Conservation (phyloP, 2,797 vertebrate species). For the Chaunax sp. region DNA sequence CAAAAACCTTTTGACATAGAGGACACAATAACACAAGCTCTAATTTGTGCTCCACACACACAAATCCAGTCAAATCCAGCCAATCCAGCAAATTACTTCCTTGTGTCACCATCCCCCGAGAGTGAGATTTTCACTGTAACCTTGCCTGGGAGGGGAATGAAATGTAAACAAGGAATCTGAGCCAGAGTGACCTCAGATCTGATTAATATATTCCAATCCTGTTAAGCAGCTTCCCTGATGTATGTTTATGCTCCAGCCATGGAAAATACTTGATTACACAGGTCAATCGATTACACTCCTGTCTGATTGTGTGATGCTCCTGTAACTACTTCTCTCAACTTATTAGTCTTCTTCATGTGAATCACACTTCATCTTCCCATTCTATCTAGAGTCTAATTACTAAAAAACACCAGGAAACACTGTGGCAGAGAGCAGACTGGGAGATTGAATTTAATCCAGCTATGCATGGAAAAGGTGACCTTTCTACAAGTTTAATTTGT, state of each 20-base stretch:
- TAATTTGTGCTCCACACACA: constrained; percentile 52
- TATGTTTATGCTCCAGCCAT: constrained; percentile 57
- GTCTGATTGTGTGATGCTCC: constrained; percentile 41
- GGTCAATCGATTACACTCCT: constrained; percentile 8
- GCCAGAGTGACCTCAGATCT: constrained; percentile 74
- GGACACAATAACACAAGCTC: constrained; percentile 55
- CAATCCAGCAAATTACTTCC: constrained; percentile 58
- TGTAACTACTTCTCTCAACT: constrained; percentile 19
- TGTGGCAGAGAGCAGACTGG: constrained; percentile 59
- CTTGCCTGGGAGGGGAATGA: constrained; percentile 33
- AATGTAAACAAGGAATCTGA: constrained; percentile 66
- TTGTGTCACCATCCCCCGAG: constrained; percentile 39
- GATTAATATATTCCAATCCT: constrained; percentile 78
- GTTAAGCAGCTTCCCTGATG: constrained; percentile 68
- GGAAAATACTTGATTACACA: constrained; percentile 49
- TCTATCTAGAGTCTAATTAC: constrained; percentile 72
- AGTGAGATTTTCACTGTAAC: constrained; percentile 56
- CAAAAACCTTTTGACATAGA: constrained; percentile 25
- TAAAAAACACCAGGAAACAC: constrained; percentile 66
- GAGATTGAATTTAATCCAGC: constrained; percentile 78
- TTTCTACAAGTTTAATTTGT: constrained; percentile 73
- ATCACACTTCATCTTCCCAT: constrained; percentile 48
- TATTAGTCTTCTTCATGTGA: constrained; percentile 52
- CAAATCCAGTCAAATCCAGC: constrained; percentile 65
- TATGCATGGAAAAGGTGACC: constrained; percentile 69